Percentiles rank a stretch among this genome's conserved stretches.
Evolutionary conservation across 2,888 invertebrate species (phyloP).

Genomic region (Galerucella calmariensis): DNA sequence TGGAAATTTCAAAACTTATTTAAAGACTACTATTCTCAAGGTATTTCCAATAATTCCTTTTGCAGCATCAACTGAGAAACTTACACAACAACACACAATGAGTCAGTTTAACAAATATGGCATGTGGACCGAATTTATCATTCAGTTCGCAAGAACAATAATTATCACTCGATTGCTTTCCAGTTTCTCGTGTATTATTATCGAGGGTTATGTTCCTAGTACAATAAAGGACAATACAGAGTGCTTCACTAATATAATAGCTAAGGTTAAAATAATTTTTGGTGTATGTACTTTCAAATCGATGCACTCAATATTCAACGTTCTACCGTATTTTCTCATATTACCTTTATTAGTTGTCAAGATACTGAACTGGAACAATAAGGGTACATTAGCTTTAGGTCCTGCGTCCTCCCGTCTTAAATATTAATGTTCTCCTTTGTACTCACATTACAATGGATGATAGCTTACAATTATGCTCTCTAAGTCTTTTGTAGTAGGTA

Average conservation of each 20-base stretch:
- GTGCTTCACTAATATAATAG: too few relatives aligned
- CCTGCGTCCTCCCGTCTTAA: conserved; percentile 7
- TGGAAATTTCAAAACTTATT: conserved; percentile 29
- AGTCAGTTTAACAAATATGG: conserved; percentile 32
- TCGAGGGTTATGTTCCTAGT: not conserved
- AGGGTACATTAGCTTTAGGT: not conserved
- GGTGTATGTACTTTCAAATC: too few relatives aligned
- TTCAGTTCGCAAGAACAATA: conserved; percentile 22
- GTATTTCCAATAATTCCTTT: conserved; percentile 34
- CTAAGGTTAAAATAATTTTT: too few relatives aligned
- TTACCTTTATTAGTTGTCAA: not conserved
- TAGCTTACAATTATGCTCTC: conserved; percentile 12
- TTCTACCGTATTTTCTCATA: not conserved
- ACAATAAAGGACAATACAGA: not conserved
- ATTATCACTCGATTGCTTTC: not conserved
- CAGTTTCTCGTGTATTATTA: not conserved
- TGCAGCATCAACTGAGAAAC: conserved; percentile 25
- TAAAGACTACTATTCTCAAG: conserved; percentile 27
- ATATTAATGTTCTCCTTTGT: conserved; percentile 15
- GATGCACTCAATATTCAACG: not conserved
- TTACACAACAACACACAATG: conserved; percentile 30
- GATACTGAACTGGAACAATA: not conserved
- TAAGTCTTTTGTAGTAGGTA: conserved; percentile 10
- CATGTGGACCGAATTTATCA: conserved; percentile 25
- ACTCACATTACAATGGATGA: not conserved